Conservation (phyloP, 2,113 vertebrate species). For the Cephalopterus ornatus region DNA sequence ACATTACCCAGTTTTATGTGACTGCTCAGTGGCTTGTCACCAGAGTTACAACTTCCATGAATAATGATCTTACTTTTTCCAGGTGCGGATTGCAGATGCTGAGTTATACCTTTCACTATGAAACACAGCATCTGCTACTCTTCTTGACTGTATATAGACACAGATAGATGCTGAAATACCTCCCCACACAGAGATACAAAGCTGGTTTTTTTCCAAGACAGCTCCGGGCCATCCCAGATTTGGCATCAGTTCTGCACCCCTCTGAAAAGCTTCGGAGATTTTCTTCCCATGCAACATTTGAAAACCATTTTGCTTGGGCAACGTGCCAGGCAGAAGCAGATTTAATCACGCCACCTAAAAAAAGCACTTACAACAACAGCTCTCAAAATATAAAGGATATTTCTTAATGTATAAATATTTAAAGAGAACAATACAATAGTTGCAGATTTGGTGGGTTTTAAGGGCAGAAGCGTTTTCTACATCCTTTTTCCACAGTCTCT, state of each 20-base stretch:
- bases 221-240: neutral
- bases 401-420: constrained; percentile 7
- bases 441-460: neutral
- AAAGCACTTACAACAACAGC: neutral
- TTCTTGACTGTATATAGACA: neutral
- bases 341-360: constrained; percentile 25
- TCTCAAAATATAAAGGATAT: neutral
- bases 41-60: neutral
- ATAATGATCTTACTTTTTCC: neutral
- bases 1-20: neutral
- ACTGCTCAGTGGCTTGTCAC: neutral
- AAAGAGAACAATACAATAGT: neutral
- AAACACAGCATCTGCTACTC: neutral
- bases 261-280: neutral
- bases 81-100: neutral
- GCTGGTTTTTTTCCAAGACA: neutral
- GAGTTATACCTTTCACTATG: neutral
- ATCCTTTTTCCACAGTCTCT: neutral
- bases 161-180: neutral
- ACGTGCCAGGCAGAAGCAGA: neutral
- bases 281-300: neutral
- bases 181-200: neutral
- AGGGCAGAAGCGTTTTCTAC: neutral
- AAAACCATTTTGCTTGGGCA: neutral
- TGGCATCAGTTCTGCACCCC: neutral